phyloP scores from a whole-genome alignment of 2,797 vertebrate species.

The Pseudopleuronectes americanus region DNA sequence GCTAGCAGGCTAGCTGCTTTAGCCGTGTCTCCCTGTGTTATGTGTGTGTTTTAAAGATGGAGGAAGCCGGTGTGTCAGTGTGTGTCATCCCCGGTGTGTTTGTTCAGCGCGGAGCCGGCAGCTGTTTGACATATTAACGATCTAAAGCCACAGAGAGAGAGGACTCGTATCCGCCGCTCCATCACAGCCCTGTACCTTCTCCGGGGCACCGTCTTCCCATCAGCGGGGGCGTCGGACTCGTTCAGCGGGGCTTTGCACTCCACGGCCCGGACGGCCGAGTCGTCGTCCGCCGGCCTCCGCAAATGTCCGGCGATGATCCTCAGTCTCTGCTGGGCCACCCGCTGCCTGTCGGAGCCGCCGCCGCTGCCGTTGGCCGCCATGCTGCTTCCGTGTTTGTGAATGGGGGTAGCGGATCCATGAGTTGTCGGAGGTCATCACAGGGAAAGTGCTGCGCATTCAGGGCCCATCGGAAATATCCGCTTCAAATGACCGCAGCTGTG shows the following conservation, averaged over 20 bases:
- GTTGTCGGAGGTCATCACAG: constrained; percentile 70
- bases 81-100: neutral
- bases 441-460: constrained; percentile 63
- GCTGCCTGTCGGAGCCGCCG: constrained; percentile 74
- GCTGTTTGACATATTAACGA: constrained; percentile 20
- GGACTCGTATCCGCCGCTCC: constrained; percentile 49
- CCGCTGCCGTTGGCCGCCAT: constrained; percentile 84
- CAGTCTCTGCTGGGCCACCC: constrained; percentile 81
- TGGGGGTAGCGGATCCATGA: constrained; percentile 64
- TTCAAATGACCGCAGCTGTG: neutral
- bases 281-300: constrained; percentile 51
- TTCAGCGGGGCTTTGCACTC: constrained; percentile 78
- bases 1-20: constrained; percentile 57
- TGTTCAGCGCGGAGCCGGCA: neutral
- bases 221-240: constrained; percentile 47
- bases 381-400: constrained; percentile 88
- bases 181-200: constrained; percentile 80
- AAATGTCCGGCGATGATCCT: constrained; percentile 82
- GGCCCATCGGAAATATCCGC: neutral
- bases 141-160: constrained; percentile 38
- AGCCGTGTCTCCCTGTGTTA: neutral
- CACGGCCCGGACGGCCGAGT: constrained; percentile 57
- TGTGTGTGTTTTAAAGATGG: neutral
- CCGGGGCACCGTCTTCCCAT: constrained; percentile 76
- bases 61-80: neutral